Evolutionary conservation across 2,113 vertebrate genomes (phyloP).

Genomic region (Halcyon senegalensis): DNA sequence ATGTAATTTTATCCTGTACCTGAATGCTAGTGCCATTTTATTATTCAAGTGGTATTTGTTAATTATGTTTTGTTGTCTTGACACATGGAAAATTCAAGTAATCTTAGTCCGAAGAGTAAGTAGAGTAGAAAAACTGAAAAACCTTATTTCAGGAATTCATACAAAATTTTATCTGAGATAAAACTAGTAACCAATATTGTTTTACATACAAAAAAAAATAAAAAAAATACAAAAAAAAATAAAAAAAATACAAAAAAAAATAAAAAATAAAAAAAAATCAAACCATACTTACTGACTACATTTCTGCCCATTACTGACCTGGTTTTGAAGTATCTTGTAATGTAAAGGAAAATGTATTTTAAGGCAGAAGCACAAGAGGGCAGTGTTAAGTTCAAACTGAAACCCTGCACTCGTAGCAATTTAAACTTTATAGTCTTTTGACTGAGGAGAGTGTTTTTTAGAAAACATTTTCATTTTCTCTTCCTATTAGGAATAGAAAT

Average conservation of each 20-base stretch:
- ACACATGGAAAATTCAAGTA: not conserved
- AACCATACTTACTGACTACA: not conserved
- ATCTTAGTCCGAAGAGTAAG: not conserved
- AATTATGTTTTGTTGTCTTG: not conserved
- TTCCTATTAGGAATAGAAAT: not conserved
- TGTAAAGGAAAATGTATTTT: not conserved
- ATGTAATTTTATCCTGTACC: not conserved
- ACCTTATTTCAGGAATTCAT: not conserved
- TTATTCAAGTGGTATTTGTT: not conserved
- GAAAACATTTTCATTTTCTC: not conserved
- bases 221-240: no score
- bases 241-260: fast-evolving
- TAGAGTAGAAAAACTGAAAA: not conserved
- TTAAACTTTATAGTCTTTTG: not conserved
- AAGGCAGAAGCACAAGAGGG: constrained; percentile 56
- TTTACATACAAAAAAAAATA: not conserved
- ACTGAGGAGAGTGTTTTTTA: not conserved
- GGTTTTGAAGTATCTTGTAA: not conserved
- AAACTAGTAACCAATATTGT: not conserved
- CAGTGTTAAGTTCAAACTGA: constrained; percentile 62
- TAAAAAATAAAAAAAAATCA: not conserved
- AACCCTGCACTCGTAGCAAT: not conserved
- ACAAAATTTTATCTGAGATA: not conserved
- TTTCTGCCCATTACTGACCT: not conserved
- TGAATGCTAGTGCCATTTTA: not conserved